Conservation (phyloP, 2,888 invertebrate species). For the Hydriomena furcata region DNA sequence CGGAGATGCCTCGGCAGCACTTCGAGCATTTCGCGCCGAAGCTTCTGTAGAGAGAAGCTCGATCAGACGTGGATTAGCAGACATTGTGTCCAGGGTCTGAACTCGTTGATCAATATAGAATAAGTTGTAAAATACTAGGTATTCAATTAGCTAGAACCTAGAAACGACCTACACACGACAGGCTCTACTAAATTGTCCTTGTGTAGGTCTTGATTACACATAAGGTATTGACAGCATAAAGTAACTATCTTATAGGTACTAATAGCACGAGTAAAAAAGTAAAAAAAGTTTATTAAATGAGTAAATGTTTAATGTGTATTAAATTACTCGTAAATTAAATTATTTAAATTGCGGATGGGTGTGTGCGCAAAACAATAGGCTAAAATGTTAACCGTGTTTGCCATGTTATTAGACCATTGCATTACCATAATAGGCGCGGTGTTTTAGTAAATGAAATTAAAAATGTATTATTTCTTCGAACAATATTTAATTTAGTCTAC, state of each 20-base stretch:
- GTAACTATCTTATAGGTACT: no score
- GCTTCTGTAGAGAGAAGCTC: conserved; percentile 85
- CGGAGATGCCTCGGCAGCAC: conserved; percentile 95
- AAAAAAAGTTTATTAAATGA: no score
- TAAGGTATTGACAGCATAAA: no score
- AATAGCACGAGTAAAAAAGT: no score
- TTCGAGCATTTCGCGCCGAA: conserved; percentile 98
- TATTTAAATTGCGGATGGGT: conserved; percentile 4
- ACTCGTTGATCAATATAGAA: no score
- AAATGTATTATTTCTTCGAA: conserved; percentile 5
- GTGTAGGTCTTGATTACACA: no score
- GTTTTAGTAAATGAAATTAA: conserved; percentile 15
- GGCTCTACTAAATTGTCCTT: no score
- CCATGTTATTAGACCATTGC: conserved; percentile 17
- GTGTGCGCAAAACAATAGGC: conserved; percentile 16
- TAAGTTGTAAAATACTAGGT: no score
- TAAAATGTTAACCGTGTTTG: conserved; percentile 17
- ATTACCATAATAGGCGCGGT: conserved; percentile 23
- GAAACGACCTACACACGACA: no score
- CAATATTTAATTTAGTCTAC: background rate
- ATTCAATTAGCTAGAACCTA: no score
- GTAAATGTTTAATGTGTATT: no score
- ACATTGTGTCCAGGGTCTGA: background rate
- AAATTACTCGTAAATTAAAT: conserved; percentile 6
- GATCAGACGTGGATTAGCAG: conserved; percentile 17